Base-by-base conservation (phyloP, 2,888 invertebrate species). In the Beris chalybata region DNA sequence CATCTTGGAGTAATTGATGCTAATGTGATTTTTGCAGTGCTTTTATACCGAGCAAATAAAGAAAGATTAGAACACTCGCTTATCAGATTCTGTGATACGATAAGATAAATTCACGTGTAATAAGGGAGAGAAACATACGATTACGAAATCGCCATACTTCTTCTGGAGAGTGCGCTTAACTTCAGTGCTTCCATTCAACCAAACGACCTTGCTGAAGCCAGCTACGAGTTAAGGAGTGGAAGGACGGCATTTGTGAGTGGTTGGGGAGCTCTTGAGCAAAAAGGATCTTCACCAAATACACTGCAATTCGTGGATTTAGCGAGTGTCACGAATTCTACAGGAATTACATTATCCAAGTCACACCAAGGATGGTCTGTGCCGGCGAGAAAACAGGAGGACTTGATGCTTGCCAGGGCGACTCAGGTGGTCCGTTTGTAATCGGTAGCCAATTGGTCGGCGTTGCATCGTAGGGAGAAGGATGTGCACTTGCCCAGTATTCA, bases 321-420 rank as follows among this genome's bases (percentile, higher is more conserved):
- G 72, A 76, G 0, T 87, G 87, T 68, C 73, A 71, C 5, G 66
- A 71, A 0, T 81, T 81, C 0, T 87, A 87, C 71, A 73, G 72
- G 1, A 76, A 82, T 0, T 50, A 30, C 38, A 74, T 74, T 0
- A 77, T 71, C 7, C 4, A 32, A 12, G 82, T 82, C 29, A 84
- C 85, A 0, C 73, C 81, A 0, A 79, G 77, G 1, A 86, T 87
- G 84, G 74, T 86, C 0, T 88, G 87, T 72, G 87, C 87, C 29
- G 87, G 86, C 0, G 45, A 53, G 13, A 45, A 53, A 7, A 84
- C 84, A 12, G 83, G 82, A 11, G 70, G 76, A 57, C 68, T 76
- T 59, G 83, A 84, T 70, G 81, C 81, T 12, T 83, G 84, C 63
- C 82, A 79, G 68, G 79, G 77, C 7, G 79, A 80, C 54, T 76